Base-by-base conservation (phyloP, 2,797 vertebrate species). In the Eptatretus atami region DNA sequence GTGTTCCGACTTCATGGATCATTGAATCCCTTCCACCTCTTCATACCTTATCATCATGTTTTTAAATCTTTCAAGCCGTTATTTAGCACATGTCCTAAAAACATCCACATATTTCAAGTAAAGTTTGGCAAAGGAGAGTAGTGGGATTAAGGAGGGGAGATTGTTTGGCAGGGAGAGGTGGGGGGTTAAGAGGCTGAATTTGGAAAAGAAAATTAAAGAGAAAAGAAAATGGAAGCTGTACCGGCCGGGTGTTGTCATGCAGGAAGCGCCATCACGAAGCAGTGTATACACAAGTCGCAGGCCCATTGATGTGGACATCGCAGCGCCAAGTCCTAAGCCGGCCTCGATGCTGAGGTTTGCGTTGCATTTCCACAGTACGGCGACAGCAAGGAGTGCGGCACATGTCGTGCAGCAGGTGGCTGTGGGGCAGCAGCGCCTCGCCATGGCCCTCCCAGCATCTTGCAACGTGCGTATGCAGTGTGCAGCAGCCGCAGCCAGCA, bases 321-420 rank as follows among this genome's bases (percentile, higher is more conserved):
- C 66, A 98, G 77, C n/a, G 66, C 92, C 92, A 52, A 98, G 96
- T 76, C 96, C 95, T 86, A 66, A 98, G 79, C 63, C 90, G 0
- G 87, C 87, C 70, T 98, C 92, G 1, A 98, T 98, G 74, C 96
- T 98, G 67, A 90, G 92, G n/a, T n/a, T n/a, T 1, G 92, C 95
- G 72, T 98, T 98, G 92, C 92, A 98, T 98, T 98, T 63, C 92
- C 92, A 63, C 92, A 98, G 70, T 96, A 98, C 0, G 92, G 92
- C 1, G 92, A 98, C 90, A 98, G n/a, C 96, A 25, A 98, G 74
- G 67, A 98, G 73, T 0, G 92, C 92, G 2, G 92, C 90, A 24
- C 92, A 98, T 0, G 92, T 96, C 75, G n/a, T 98, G 92, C 66
- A 98, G 76, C 65, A 98, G 78, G 70, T 98, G 63, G 90, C 92